A percentile compares a stretch with the other conserved stretches of the same genome.
Conservation (phyloP, 2,888 invertebrate genomes). For the Spodoptera littoralis region DNA sequence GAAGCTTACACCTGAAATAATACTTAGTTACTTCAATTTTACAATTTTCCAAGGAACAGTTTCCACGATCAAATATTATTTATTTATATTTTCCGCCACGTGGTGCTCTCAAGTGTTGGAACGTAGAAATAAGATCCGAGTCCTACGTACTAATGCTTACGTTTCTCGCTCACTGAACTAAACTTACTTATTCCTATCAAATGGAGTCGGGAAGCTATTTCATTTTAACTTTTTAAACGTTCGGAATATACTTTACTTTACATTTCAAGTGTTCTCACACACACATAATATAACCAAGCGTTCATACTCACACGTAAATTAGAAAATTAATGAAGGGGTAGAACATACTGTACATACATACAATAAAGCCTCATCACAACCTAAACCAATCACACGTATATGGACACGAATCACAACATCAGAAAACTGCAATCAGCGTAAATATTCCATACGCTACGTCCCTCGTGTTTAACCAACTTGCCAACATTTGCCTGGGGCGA, state of each 20-base stretch:
- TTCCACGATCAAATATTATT: not conserved
- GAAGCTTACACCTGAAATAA: not conserved
- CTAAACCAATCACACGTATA: constrained; percentile 2
- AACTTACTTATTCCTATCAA: constrained; percentile 1
- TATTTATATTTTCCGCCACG: constrained; percentile 1
- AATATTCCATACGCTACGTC: constrained; percentile 43
- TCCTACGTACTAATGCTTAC: not conserved
- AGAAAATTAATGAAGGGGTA: too few relatives aligned
- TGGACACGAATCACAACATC: constrained; percentile 30
- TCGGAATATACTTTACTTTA: too few relatives aligned
- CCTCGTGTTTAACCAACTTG: constrained; percentile 59
- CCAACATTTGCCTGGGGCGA: constrained; percentile 61
- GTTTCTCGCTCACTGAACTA: constrained; percentile 11
- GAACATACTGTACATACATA: not conserved
- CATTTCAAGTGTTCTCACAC: too few relatives aligned
- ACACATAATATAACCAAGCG: too few relatives aligned
- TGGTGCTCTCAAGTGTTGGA: not conserved
- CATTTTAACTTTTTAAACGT: too few relatives aligned
- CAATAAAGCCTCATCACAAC: not conserved
- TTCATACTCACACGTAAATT: too few relatives aligned
- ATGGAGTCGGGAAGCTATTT: too few relatives aligned
- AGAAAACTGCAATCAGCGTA: constrained; percentile 47
- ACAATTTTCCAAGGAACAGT: not conserved
- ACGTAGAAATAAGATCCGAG: not conserved
- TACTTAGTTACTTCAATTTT: not conserved